Conservation (phyloP, 2,888 invertebrate genomes). For the Sphinx pinastri region DNA sequence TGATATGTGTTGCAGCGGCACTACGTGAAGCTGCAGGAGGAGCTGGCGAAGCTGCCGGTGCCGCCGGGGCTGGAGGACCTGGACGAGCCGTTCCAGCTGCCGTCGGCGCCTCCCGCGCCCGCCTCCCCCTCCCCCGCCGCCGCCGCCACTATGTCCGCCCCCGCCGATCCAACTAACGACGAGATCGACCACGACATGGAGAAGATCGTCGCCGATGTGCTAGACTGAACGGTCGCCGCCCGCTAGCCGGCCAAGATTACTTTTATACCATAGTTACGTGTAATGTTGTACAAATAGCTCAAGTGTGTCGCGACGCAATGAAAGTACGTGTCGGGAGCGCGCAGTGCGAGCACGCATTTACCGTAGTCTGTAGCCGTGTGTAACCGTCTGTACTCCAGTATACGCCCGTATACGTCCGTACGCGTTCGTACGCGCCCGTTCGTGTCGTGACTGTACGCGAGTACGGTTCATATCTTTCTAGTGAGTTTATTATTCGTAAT, state of each 20-base stretch:
- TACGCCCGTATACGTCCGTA: conserved; percentile 39
- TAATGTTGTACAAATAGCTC: conserved; percentile 38
- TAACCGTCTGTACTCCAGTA: conserved; percentile 29
- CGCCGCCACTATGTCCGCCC: conserved; percentile 34
- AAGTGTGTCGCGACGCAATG: conserved; percentile 39
- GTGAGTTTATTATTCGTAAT: conserved; percentile 50
- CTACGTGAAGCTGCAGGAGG: conserved; percentile 92
- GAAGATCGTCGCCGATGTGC: conserved; percentile 88
- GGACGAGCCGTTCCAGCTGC: conserved; percentile 83
- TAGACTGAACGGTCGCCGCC: conserved; percentile 49
- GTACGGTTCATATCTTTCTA: conserved; percentile 37
- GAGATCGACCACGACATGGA: conserved; percentile 90
- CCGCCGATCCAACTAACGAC: conserved; percentile 62
- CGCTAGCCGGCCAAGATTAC: conserved; percentile 24
- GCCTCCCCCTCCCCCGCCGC: conserved; percentile 39
- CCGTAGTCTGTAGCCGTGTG: conserved; percentile 31
- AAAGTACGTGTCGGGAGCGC: conserved; percentile 41
- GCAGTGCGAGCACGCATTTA: conserved; percentile 15
- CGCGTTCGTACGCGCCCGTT: conserved; percentile 28
- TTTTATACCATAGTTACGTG: conserved; percentile 25
- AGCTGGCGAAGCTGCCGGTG: conserved; percentile 91
- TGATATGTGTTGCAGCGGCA: conserved; percentile 84
- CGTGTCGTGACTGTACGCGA: conserved; percentile 27
- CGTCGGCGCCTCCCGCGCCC: conserved; percentile 64
- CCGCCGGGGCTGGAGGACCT: conserved; percentile 90